Percentiles rank a stretch among this genome's conserved stretches.
Evolutionary conservation across 2,888 invertebrate species (phyloP).

Genomic region (Lasiommata megera): DNA sequence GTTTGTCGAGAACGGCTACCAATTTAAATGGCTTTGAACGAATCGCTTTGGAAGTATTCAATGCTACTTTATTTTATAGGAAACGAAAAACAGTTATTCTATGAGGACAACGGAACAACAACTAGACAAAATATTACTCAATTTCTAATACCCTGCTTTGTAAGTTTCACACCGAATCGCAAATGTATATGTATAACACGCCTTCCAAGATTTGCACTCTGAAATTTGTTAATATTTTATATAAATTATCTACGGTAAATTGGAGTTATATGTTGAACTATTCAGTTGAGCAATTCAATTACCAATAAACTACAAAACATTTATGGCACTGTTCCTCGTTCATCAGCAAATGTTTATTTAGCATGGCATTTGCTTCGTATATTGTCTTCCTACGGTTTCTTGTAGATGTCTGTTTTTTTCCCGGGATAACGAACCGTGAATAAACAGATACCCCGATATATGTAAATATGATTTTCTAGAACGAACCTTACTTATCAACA

Average conservation of each 20-base stretch:
- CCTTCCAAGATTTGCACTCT: conserved; percentile 4
- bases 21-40: too few species aligned
- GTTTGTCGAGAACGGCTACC: too few species aligned
- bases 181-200: background rate
- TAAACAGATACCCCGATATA: too few species aligned
- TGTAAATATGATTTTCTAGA: too few species aligned
- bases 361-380: background rate
- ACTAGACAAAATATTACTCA: too few species aligned
- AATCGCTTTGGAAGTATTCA: too few species aligned
- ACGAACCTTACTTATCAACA: too few species aligned
- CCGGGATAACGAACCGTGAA: too few species aligned
- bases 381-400: background rate
- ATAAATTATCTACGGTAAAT: conserved; percentile 34
- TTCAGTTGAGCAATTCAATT: conserved; percentile 72
- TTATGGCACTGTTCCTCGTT: conserved; percentile 78
- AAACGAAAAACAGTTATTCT: too few species aligned
- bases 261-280: conserved; percentile 41
- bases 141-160: background rate
- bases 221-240: background rate
- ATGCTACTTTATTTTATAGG: too few species aligned
- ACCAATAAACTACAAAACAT: conserved; percentile 53
- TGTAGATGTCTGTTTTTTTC: too few species aligned
- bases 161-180: background rate
- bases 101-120: too few species aligned
- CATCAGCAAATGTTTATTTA: conserved; percentile 34